phyloP scores from a whole-genome alignment of 2,888 invertebrate genomes.

The Asteroscopus sphinx region DNA sequence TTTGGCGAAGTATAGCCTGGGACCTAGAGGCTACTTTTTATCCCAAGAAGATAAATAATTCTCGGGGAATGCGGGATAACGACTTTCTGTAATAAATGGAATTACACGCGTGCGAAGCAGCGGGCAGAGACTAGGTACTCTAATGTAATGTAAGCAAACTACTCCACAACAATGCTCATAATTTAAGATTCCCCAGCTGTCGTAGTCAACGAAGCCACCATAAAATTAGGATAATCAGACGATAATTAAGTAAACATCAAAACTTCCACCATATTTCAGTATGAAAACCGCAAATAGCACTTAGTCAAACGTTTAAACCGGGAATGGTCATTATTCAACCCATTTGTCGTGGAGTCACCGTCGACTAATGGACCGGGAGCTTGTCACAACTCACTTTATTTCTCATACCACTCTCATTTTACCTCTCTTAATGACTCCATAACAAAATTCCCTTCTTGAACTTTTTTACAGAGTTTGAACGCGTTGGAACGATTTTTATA shows the following conservation, averaged over 20 bases:
- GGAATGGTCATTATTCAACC: constrained; percentile 71
- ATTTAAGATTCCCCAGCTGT: background rate
- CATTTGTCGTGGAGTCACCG: constrained; percentile 70
- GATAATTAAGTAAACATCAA: constrained; percentile 41
- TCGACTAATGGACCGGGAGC: constrained; percentile 62
- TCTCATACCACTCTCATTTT: constrained; percentile 58
- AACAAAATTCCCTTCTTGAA: constrained; percentile 30
- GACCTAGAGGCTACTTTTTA: no score
- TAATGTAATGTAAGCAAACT: no score
- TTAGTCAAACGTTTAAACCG: constrained; percentile 66
- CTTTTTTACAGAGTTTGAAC: constrained; percentile 35
- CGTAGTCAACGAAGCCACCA: constrained; percentile 15
- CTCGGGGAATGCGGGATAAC: no score
- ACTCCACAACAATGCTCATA: no score
- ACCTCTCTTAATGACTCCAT: constrained; percentile 45
- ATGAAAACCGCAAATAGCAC: constrained; percentile 63
- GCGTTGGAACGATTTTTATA: constrained; percentile 31
- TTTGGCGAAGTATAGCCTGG: no score
- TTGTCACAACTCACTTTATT: constrained; percentile 65
- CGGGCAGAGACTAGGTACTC: no score
- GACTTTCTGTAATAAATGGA: no score
- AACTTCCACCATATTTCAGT: constrained; percentile 47
- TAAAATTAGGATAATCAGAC: constrained; percentile 29
- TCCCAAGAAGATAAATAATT: no score
- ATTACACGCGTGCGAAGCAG: no score